Conservation (phyloP, 2,888 invertebrate species). For the Ernsta delagoae region DNA sequence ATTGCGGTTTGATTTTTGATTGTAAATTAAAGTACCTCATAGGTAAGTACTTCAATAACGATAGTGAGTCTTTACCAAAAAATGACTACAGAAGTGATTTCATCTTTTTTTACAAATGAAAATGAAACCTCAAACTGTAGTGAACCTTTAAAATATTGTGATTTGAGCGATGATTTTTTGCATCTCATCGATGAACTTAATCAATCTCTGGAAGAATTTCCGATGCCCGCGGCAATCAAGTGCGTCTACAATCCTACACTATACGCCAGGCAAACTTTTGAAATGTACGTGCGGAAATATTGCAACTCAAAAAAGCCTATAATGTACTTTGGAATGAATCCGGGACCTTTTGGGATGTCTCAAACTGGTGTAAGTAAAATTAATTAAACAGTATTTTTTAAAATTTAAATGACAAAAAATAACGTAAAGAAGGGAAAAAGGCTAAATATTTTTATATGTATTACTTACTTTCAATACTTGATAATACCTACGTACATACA, state of each 20-base stretch:
- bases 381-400: too few species aligned
- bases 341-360: slow-evolving; percentile 98
- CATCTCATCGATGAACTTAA: slow-evolving; percentile 70
- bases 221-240: slow-evolving; percentile 83
- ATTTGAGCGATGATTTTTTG: slow-evolving; percentile 58
- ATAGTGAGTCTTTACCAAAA: too few species aligned
- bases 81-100: slow-evolving; percentile 21
- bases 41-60: too few species aligned
- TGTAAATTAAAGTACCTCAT: too few species aligned
- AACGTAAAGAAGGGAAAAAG: too few species aligned
- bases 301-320: slow-evolving; percentile 88
- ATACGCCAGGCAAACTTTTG: slow-evolving; percentile 92
- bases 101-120: slow-evolving; percentile 20
- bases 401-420: too few species aligned
- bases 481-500: too few species aligned
- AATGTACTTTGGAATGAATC: slow-evolving; percentile 97
- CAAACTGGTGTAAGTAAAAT: slow-evolving; percentile 91
- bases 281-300: slow-evolving; percentile 89
- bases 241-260: slow-evolving; percentile 94
- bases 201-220: slow-evolving; percentile 68
- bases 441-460: too few species aligned
- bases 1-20: too few species aligned
- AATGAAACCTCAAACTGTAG: slow-evolving; percentile 28
- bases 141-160: background rate
- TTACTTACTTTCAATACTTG: too few species aligned